Evolutionary conservation across 2,888 invertebrate genomes (phyloP).

Genomic region (Drosophila mimetica): DNA sequence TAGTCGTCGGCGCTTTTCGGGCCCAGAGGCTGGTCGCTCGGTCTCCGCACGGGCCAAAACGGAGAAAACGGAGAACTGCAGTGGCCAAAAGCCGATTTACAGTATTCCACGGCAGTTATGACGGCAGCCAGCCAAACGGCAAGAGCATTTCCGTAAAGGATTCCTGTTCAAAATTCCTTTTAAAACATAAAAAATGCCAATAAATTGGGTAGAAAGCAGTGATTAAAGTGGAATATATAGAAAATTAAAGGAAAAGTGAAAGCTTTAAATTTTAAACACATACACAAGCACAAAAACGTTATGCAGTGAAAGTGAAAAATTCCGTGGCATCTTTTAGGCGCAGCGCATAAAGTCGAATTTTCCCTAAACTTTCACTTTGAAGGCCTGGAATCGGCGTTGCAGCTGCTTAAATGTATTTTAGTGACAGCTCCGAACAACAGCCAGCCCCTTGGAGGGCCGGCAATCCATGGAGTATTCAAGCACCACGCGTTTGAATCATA

Average conservation of each 20-base stretch:
- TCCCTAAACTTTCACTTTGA: slow-evolving; percentile 20
- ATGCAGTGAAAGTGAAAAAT: slow-evolving; percentile 60
- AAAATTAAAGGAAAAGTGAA: slow-evolving; percentile 1
- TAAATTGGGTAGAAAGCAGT: slow-evolving; percentile 22
- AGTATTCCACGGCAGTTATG: slow-evolving; percentile 78
- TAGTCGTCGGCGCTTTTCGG: slow-evolving; percentile 72
- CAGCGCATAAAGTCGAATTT: slow-evolving; percentile 57
- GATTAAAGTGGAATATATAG: slow-evolving; percentile 3
- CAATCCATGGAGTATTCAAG: slow-evolving; percentile 85
- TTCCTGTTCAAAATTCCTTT: too few relatives aligned
- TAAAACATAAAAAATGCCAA: not conserved
- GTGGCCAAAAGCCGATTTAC: slow-evolving; percentile 79
- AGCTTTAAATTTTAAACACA: not conserved
- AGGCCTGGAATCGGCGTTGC: slow-evolving; percentile 44
- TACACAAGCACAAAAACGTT: not conserved
- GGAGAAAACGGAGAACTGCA: slow-evolving; percentile 59
- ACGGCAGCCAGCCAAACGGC: slow-evolving; percentile 56
- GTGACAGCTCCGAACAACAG: slow-evolving; percentile 81
- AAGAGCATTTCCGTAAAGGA: slow-evolving; percentile 69
- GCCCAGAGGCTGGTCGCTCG: slow-evolving; percentile 78
- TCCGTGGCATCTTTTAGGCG: slow-evolving; percentile 78
- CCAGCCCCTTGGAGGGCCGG: slow-evolving; percentile 85
- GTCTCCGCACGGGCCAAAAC: slow-evolving; percentile 49
- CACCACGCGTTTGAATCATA: slow-evolving; percentile 81
- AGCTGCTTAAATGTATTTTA: slow-evolving; percentile 84